These are phyloP conservation scores for Drosophila siamana DNA, from an alignment of 2,888 invertebrate species.

Conservation along the genomic window DNA sequence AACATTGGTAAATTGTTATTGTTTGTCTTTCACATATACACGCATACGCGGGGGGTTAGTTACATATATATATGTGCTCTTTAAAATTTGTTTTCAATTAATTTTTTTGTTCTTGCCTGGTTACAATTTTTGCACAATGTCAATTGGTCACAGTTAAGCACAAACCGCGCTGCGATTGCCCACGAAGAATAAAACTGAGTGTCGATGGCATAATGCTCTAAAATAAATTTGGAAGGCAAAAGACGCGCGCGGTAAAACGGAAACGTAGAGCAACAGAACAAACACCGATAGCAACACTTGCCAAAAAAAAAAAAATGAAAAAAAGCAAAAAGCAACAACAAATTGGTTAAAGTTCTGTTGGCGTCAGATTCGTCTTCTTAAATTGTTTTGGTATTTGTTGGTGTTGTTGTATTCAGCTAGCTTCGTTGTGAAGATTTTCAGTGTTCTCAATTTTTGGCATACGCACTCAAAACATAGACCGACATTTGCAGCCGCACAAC, in stretches of 20 bases:
- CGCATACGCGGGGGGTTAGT: neutral
- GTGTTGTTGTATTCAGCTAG: conserved; percentile 34
- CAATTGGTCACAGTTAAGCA: conserved; percentile 52
- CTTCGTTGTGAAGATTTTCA: conserved; percentile 66
- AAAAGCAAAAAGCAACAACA: conserved; percentile 47
- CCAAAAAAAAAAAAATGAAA: conserved; percentile 60
- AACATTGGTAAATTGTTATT: conserved; percentile 20
- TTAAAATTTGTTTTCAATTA: conserved; percentile 44
- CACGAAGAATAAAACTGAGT: conserved; percentile 44
- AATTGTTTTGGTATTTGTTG: conserved; percentile 62
- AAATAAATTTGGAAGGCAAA: conserved; percentile 79
- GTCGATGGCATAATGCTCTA: conserved; percentile 81
- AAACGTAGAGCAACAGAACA: conserved; percentile 8
- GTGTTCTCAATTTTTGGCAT: conserved; percentile 67
- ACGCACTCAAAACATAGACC: conserved; percentile 53
- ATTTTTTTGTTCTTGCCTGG: conserved; percentile 40
- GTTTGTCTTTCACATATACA: conserved; percentile 19
- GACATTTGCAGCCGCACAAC: conserved; percentile 15
- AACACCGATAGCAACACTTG: conserved; percentile 49
- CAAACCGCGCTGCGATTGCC: conserved; percentile 53
- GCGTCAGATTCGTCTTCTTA: conserved; percentile 47
- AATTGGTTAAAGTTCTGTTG: conserved; percentile 73
- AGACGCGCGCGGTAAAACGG: conserved; percentile 19
- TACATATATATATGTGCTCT: neutral
- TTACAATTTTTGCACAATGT: conserved; percentile 35